phyloP scores from a whole-genome alignment of 2,888 invertebrate genomes.

The Deroplatys truncata region DNA sequence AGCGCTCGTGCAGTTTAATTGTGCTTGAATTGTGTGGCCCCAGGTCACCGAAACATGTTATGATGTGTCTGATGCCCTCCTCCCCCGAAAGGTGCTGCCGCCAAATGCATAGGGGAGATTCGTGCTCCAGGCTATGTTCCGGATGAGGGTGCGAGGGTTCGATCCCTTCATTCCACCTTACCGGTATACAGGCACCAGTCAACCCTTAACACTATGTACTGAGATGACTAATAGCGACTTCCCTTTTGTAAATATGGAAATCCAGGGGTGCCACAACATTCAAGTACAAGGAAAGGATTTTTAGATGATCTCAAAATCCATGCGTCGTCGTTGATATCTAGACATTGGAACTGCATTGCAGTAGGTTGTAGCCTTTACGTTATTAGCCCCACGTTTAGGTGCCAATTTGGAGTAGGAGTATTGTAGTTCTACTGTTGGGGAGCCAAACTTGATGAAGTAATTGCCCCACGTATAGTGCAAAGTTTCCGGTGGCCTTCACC shows the following conservation, averaged over 20 bases:
- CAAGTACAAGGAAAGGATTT: no score
- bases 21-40: neutral
- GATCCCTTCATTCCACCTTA: neutral
- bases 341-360: no score
- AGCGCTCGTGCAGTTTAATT: neutral
- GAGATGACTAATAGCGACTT: neutral
- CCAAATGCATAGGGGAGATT: neutral
- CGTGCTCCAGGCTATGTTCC: neutral
- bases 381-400: no score
- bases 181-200: neutral
- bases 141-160: neutral
- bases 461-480: no score
- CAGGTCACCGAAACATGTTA: neutral
- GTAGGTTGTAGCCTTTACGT: no score
- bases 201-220: neutral
- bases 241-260: neutral
- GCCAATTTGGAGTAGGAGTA: no score
- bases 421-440: no score
- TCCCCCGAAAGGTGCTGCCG: neutral
- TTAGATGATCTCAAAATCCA: no score
- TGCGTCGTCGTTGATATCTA: no score
- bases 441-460: no score
- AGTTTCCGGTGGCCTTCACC: no score
- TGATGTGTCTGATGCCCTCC: neutral
- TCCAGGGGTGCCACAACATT: neutral